Base-by-base conservation (phyloP, 2,888 invertebrate species). In the Chorisops tibialis region DNA sequence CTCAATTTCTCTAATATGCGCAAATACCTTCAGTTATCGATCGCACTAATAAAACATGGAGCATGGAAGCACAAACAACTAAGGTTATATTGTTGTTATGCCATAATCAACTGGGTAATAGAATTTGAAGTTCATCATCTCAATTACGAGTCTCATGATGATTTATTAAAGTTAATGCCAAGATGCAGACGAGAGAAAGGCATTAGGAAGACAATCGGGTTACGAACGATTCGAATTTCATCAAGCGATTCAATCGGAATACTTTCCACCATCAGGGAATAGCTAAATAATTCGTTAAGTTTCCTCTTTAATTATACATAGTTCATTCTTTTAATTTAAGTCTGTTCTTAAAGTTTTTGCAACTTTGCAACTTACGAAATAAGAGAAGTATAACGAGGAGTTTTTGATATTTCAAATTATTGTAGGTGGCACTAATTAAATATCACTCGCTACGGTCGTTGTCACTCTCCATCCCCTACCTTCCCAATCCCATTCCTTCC, bases 161-260 rank as follows among this genome's bases (percentile, higher is more conserved):
- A 63, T 63, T 63, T 61, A 63, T 63, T 63, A 56, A 63, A 63
- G 63, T 45, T 63, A 63, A 63, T 63, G 60, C 58, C 30, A 56
- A 45, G 56, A 56, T 56, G 45, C 35, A 43, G 56, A 56, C 41
- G 21, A 41, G 51, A 38, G 37, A 30, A 30, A 41, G 12, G 5
- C 6, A 16, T 41, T 41, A 41, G 41, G 16, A 41, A 41, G 16
- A 6, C 41, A 16, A 41, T 16, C 16, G n/a, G n/a, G 16, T 41
- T 14, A 14, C 16, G 14, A 11, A 14, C 41, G 41, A 41, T 41
- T 41, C 41, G 41, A 12, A 41, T 14, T 41, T n/a, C 16, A 2
- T 41, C n/a, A n/a, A 7, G 9, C 30, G 30, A 9, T 30, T 30
- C 30, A 30, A 7, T 30, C 9, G n/a, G n/a, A n/a, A n/a, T n/a